Evolutionary conservation across 2,797 vertebrate genomes (phyloP).

Genomic region (Parauchenoglanis ngamensis): DNA sequence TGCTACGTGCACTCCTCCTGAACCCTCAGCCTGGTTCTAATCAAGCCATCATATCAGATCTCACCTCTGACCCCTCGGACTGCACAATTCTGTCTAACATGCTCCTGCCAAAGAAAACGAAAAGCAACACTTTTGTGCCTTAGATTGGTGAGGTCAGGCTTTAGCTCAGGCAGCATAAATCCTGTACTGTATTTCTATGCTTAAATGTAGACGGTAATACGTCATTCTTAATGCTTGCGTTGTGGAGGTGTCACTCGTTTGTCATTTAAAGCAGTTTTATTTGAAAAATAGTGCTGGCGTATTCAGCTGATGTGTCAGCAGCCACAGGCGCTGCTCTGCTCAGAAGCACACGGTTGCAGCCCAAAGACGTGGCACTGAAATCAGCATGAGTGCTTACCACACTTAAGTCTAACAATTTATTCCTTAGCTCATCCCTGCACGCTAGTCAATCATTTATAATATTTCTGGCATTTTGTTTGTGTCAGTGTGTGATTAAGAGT

Average conservation of each 20-base stretch:
- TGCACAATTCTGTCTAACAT: constrained; percentile 48
- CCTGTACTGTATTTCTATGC: background rate
- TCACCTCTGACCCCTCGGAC: constrained; percentile 49
- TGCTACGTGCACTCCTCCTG: constrained; percentile 42
- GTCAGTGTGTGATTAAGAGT: background rate
- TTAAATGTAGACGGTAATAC: background rate
- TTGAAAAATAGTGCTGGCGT: constrained; percentile 8
- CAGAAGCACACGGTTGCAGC: background rate
- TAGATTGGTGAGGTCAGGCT: constrained; percentile 31
- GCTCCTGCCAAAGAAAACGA: constrained; percentile 48
- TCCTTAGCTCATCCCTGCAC: background rate
- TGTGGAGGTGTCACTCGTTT: background rate
- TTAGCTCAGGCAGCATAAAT: constrained; percentile 5
- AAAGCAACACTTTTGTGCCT: constrained; percentile 39
- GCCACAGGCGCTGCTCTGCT: background rate
- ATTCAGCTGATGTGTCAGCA: constrained; percentile 24
- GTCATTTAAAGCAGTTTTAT: background rate
- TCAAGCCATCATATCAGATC: constrained; percentile 51
- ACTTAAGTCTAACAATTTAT: constrained; percentile 10
- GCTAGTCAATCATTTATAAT: background rate
- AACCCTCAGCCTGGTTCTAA: constrained; percentile 51
- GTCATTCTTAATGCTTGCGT: background rate
- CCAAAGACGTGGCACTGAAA: constrained; percentile 43
- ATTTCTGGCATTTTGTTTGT: background rate
- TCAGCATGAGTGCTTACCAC: constrained; percentile 8